Conservation (phyloP, 2,888 invertebrate genomes). For the Oxytorus armatus region DNA sequence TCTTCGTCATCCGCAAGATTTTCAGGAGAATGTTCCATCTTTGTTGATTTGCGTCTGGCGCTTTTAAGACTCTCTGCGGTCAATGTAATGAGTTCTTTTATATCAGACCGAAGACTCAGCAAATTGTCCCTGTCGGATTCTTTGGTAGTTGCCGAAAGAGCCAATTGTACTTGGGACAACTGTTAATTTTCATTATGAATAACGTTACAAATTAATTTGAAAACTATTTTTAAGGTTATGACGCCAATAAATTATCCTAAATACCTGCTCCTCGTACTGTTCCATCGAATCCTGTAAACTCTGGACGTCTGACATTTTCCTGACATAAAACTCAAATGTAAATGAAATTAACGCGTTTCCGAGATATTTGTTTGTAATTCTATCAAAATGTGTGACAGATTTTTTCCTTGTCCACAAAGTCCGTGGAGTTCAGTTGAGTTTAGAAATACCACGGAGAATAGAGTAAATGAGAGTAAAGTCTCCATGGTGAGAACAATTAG, state of each 20-base stretch:
- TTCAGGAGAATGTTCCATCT: conserved; percentile 68
- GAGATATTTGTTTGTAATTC: background rate
- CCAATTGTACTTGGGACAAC: conserved; percentile 88
- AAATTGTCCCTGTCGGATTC: conserved; percentile 87
- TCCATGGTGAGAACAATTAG: no score
- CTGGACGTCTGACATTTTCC: conserved; percentile 74
- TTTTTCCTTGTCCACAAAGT: background rate
- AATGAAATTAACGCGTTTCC: background rate
- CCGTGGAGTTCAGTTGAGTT: no score
- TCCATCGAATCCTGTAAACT: conserved; percentile 75
- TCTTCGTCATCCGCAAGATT: conserved; percentile 70
- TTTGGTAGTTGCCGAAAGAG: conserved; percentile 85
- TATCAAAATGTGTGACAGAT: conserved; percentile 19
- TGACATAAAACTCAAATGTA: background rate
- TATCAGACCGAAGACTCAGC: conserved; percentile 87
- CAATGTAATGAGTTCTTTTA: conserved; percentile 89
- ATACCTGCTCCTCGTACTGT: conserved; percentile 80
- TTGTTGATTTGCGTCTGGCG: conserved; percentile 68
- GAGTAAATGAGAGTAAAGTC: no score
- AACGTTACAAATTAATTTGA: background rate
- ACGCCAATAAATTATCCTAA: background rate
- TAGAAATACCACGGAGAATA: no score
- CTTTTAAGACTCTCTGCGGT: conserved; percentile 87
- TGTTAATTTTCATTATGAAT: conserved; percentile 77
- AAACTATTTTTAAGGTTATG: conserved; percentile 19